Evolutionary conservation across 1,140 invertebrate genomes (phyloP).

Genomic region (Varroa destructor): DNA sequence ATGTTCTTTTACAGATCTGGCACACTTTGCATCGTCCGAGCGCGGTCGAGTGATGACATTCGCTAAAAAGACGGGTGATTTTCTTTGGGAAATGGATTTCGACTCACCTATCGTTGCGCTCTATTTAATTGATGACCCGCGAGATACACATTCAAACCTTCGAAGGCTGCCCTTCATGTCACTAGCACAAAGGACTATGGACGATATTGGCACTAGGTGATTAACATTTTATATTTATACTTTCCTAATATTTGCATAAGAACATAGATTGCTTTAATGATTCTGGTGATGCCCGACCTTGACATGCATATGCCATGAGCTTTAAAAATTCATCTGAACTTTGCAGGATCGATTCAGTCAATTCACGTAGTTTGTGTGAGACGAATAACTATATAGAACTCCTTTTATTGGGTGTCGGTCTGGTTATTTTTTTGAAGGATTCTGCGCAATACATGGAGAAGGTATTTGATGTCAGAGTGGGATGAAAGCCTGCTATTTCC

Average conservation of each 20-base stretch:
- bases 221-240: conserved; percentile 31
- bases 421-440: no score
- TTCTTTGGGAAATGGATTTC: conserved; percentile 72
- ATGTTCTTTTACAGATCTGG: conserved; percentile 50
- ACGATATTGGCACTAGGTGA: conserved; percentile 33
- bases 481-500: conserved; percentile 20
- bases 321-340: no score
- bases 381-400: no score
- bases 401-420: no score
- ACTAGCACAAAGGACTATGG: conserved; percentile 47
- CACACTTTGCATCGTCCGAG: conserved; percentile 78
- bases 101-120: conserved; percentile 78
- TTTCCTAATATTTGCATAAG: no score
- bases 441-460: conserved; percentile 28
- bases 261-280: no score
- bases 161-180: conserved; percentile 75
- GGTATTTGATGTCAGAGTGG: background rate
- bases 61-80: conserved; percentile 47
- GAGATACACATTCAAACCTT: conserved; percentile 43
- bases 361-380: no score
- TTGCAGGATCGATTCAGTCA: no score
- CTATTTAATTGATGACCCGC: conserved; percentile 47
- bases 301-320: no score
- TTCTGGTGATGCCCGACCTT: no score
- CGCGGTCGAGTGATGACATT: conserved; percentile 64